Evolutionary conservation across 2,113 vertebrate species (phyloP).

Genomic region (Ia io): DNA sequence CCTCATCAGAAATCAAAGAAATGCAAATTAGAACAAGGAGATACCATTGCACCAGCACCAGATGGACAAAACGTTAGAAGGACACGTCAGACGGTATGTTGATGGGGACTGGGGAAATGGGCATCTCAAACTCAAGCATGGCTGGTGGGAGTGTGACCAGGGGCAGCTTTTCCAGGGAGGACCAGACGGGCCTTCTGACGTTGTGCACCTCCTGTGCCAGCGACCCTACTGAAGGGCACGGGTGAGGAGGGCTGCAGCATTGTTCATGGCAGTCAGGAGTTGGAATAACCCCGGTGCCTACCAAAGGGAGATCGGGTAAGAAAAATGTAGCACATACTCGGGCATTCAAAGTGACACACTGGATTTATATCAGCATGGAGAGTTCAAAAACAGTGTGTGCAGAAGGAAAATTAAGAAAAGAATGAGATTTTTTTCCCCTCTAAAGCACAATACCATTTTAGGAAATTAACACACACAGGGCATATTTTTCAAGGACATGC

Average conservation of each 20-base stretch:
- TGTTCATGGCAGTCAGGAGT: background rate
- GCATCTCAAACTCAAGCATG: background rate
- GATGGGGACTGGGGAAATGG: background rate
- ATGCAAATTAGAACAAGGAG: background rate
- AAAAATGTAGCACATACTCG: background rate
- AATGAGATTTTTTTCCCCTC: background rate
- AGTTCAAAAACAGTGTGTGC: background rate
- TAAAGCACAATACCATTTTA: conserved; percentile 69
- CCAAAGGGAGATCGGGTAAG: background rate
- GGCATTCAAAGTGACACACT: background rate
- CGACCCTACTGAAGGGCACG: rapidly evolving
- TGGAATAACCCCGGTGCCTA: background rate
- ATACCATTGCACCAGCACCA: background rate
- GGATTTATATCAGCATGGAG: background rate
- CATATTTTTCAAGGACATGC: conserved; percentile 49
- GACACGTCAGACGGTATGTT: background rate
- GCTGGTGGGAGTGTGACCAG: background rate
- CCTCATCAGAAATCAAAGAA: background rate
- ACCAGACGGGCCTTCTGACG: background rate
- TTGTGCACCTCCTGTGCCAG: background rate
- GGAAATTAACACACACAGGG: conserved; percentile 41
- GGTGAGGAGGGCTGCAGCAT: background rate
- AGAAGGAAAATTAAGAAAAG: conserved; percentile 22
- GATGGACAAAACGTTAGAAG: background rate
- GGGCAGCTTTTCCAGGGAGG: background rate